Evolutionary conservation across 2,113 vertebrate species (phyloP).

Genomic region (Colossoma macropomum): DNA sequence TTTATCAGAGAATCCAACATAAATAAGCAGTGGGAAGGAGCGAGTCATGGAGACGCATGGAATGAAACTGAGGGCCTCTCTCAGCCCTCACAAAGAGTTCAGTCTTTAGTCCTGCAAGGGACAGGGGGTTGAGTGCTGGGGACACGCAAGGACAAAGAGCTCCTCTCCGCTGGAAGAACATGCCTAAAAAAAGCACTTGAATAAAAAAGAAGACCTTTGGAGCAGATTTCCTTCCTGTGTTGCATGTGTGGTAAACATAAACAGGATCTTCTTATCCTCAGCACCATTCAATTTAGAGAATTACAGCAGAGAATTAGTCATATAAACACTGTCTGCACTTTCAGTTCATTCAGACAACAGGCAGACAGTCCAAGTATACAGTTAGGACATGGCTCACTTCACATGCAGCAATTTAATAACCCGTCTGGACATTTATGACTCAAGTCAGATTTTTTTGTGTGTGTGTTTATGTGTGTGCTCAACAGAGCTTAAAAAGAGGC

Average conservation of each 20-base stretch:
- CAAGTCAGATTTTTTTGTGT: constrained; percentile 1
- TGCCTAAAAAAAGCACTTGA: not conserved
- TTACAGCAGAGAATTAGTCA: constrained; percentile 43
- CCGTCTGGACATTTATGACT: not conserved
- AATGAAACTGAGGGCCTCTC: not conserved
- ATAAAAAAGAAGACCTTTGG: constrained; percentile 33
- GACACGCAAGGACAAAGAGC: constrained; percentile 30
- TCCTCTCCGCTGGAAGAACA: constrained; percentile 8
- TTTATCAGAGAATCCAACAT: constrained; percentile 42
- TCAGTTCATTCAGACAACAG: constrained; percentile 29
- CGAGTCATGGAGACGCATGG: constrained; percentile 17
- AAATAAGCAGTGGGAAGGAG: constrained; percentile 44
- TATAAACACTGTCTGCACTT: constrained; percentile 48
- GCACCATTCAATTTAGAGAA: constrained; percentile 23
- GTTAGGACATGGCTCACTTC: not conserved
- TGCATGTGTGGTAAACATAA: constrained; percentile 62
- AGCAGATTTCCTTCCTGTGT: constrained; percentile 53
- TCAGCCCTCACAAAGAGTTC: constrained; percentile 25
- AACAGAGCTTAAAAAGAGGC: not conserved
- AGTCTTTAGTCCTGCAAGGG: constrained; percentile 22
- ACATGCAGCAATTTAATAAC: not conserved
- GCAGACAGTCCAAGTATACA: not conserved
- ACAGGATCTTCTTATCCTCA: constrained; percentile 63
- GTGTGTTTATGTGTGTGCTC: not conserved
- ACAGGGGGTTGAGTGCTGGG: not conserved